These are phyloP conservation scores for Lathronympha strigana DNA, from an alignment of 2,888 invertebrate genomes.

Conservation along the genomic window DNA sequence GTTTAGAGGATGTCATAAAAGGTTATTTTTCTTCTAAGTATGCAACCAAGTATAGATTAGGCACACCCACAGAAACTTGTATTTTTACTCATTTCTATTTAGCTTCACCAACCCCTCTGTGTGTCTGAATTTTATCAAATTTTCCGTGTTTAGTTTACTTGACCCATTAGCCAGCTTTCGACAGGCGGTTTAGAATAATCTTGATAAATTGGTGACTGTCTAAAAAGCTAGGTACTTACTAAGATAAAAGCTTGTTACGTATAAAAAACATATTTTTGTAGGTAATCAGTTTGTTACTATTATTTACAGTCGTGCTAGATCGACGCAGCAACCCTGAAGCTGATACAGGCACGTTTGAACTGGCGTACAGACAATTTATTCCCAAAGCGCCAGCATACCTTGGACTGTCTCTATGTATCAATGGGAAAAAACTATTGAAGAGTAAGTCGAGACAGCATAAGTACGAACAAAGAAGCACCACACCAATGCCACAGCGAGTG, in stretches of 20 bases:
- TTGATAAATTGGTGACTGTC: no score
- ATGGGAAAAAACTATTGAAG: slow-evolving; percentile 86
- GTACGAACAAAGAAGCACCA: slow-evolving; percentile 67
- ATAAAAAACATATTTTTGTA: no score
- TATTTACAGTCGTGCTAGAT: slow-evolving; percentile 90
- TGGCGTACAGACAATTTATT: slow-evolving; percentile 90
- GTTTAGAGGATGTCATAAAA: slow-evolving; percentile 95
- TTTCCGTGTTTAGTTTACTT: no score
- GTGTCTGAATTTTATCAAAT: no score
- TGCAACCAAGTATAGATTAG: background rate
- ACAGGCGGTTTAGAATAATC: background rate
- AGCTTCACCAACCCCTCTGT: no score
- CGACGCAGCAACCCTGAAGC: slow-evolving; percentile 88
- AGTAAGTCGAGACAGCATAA: slow-evolving; percentile 68
- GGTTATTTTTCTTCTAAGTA: slow-evolving; percentile 80
- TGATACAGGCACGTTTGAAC: slow-evolving; percentile 92
- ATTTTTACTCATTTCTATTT: no score
- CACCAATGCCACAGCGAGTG: slow-evolving; percentile 59
- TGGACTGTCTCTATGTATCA: slow-evolving; percentile 88
- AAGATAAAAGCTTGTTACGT: no score
- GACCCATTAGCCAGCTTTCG: no score
- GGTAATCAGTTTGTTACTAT: no score
- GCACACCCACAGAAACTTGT: no score
- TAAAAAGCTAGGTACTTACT: no score
- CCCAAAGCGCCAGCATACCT: slow-evolving; percentile 92